Percentiles rank a stretch among this genome's conserved stretches.
These are phyloP conservation scores for Eptesicus fuscus DNA, from an alignment of 2,113 vertebrate genomes.

Conservation along the genomic window DNA sequence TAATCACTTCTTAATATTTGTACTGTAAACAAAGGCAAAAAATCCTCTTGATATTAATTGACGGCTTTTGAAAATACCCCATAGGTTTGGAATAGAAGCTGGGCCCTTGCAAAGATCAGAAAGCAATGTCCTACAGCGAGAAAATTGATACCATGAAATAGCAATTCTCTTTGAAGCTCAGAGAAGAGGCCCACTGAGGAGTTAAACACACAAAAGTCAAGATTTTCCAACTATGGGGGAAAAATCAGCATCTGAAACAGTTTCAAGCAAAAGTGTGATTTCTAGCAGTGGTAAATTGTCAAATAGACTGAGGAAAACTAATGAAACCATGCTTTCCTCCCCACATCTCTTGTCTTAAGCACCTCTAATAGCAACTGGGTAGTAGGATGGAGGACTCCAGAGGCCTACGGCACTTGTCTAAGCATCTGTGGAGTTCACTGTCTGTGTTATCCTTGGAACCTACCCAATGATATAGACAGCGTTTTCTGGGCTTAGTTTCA, in stretches of 20 bases:
- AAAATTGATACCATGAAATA: conserved; percentile 48
- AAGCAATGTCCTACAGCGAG: conserved; percentile 24
- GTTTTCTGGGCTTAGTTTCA: background rate
- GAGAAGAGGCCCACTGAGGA: conserved; percentile 42
- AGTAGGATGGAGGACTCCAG: background rate
- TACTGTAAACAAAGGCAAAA: conserved; percentile 31
- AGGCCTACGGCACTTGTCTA: conserved; percentile 5
- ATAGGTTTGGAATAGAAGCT: conserved; percentile 14
- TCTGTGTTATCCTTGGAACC: background rate
- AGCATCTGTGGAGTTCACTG: background rate
- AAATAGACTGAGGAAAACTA: background rate
- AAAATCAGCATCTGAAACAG: conserved; percentile 2
- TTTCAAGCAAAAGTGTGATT: conserved; percentile 30
- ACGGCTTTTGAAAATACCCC: conserved; percentile 36
- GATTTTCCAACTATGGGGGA: background rate
- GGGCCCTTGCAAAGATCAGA: conserved; percentile 49
- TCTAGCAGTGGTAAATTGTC: conserved; percentile 18
- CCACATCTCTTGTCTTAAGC: background rate
- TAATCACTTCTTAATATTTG: conserved; percentile 38
- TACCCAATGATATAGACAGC: background rate
- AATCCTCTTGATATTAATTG: background rate
- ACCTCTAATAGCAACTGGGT: background rate
- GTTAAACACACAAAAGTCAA: conserved; percentile 52
- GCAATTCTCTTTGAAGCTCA: conserved; percentile 54
- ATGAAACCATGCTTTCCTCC: background rate